phyloP scores from a whole-genome alignment of 2,113 vertebrate species.

The Eubucco bourcierii region DNA sequence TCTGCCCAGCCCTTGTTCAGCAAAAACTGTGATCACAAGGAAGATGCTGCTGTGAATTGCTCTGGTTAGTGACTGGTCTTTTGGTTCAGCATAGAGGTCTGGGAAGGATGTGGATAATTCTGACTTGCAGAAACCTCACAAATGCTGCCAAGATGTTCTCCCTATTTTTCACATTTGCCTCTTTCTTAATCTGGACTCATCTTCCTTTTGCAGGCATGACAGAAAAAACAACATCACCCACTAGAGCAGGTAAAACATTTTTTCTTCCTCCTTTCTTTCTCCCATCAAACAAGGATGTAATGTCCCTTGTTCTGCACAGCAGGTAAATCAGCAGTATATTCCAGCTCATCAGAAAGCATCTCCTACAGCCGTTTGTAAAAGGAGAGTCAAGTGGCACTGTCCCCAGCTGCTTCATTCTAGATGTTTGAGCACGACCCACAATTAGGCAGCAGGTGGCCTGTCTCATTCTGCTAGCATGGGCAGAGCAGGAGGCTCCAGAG shows the following conservation, averaged over 20 bases:
- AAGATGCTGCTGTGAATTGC: slow-evolving; percentile 71
- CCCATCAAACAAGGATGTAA: neutral
- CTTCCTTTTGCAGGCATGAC: slow-evolving; percentile 24
- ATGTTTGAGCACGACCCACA: neutral
- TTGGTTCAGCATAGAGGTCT: neutral
- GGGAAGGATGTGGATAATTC: neutral
- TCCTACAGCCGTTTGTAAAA: neutral
- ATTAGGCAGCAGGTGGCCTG: neutral
- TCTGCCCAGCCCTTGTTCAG: neutral
- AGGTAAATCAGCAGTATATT: neutral
- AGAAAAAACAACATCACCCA: slow-evolving; percentile 9
- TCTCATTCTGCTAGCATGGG: neutral
- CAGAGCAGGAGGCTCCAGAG: neutral
- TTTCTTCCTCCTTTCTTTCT: neutral
- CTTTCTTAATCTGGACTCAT: neutral
- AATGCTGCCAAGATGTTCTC: neutral
- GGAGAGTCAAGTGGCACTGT: neutral
- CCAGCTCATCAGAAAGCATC: neutral
- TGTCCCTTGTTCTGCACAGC: neutral
- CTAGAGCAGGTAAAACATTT: slow-evolving; percentile 26
- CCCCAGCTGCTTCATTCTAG: neutral
- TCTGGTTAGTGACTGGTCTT: slow-evolving; percentile 59
- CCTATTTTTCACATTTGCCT: neutral
- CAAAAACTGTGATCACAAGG: slow-evolving; percentile 59
- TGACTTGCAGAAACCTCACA: neutral